Percentiles rank a stretch among this genome's conserved stretches.
These are phyloP conservation scores for Drosophila ambigua DNA, from an alignment of 1,140 invertebrate species.

Conservation along the genomic window DNA sequence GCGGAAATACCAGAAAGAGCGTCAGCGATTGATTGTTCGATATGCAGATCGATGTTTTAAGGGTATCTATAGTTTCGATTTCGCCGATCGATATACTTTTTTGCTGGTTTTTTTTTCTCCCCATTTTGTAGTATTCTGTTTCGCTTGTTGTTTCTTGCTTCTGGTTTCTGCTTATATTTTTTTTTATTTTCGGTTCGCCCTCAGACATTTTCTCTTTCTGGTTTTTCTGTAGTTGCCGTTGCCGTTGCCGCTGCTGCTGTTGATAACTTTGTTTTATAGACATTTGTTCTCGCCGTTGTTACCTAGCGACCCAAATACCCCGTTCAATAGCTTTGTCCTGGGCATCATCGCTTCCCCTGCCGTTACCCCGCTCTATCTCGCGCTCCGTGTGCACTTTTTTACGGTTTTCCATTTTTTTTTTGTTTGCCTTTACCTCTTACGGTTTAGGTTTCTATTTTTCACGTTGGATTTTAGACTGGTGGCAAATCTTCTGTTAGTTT, in stretches of 20 bases:
- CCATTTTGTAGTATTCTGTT: constrained; percentile 39
- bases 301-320: constrained; percentile 73
- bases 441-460: constrained; percentile 44
- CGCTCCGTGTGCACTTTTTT: constrained; percentile 5
- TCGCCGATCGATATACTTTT: neutral
- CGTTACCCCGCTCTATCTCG: constrained; percentile 16
- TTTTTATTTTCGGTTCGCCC: neutral
- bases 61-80: too few species aligned
- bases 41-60: too few species aligned
- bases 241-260: constrained; percentile 46
- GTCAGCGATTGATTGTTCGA: too few species aligned
- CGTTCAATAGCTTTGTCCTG: constrained; percentile 61
- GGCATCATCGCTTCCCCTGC: constrained; percentile 19
- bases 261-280: constrained; percentile 76
- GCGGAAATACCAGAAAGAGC: too few species aligned
- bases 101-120: constrained; percentile 21
- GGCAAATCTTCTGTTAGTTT: constrained; percentile 52
- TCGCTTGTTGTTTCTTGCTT: constrained; percentile 60
- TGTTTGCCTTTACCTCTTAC: neutral
- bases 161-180: constrained; percentile 33
- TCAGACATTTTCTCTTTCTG: constrained; percentile 10
- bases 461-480: constrained; percentile 24
- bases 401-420: neutral
- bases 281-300: constrained; percentile 73
- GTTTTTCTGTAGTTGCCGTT: constrained; percentile 26